Conservation (phyloP, 1,140 invertebrate genomes). For the Drosophila kikkawai region DNA sequence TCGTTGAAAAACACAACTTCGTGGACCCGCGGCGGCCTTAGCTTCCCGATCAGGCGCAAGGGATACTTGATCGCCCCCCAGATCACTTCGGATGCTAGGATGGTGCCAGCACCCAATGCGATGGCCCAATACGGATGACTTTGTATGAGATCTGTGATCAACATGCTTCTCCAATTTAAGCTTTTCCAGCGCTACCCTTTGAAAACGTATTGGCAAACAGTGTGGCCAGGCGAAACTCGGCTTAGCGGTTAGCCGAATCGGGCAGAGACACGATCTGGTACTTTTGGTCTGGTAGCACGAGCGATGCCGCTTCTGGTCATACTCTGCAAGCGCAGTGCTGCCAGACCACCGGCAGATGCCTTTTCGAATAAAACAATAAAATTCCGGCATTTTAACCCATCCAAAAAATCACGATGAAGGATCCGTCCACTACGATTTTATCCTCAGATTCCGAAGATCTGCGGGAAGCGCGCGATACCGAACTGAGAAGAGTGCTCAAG, state of each 20-base stretch:
- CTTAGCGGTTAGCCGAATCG: no score
- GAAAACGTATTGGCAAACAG: no score
- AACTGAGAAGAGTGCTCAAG: slow-evolving; percentile 54
- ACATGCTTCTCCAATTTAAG: slow-evolving; percentile 1
- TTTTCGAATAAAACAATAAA: slow-evolving; percentile 22
- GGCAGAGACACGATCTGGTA: no score
- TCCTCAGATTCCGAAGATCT: slow-evolving; percentile 49
- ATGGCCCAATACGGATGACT: slow-evolving; percentile 1
- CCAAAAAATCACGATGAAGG: slow-evolving; percentile 26
- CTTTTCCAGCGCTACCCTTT: slow-evolving; percentile 13
- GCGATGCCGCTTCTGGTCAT: not conserved
- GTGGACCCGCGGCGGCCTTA: not conserved
- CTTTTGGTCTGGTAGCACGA: no score
- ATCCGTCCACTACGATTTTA: slow-evolving; percentile 42
- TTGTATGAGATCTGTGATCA: slow-evolving; percentile 7
- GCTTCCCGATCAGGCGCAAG: not conserved
- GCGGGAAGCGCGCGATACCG: slow-evolving; percentile 33
- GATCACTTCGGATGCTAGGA: slow-evolving; percentile 4
- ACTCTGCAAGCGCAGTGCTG: not conserved
- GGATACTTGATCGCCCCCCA: not conserved
- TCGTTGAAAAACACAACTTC: slow-evolving; percentile 65
- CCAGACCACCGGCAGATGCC: slow-evolving; percentile 1
- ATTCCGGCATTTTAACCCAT: not conserved
- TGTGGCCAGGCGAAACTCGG: no score
- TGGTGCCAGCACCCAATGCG: not conserved